Evolutionary conservation across 2,113 vertebrate genomes (phyloP).

Genomic region (Rattus rattus): DNA sequence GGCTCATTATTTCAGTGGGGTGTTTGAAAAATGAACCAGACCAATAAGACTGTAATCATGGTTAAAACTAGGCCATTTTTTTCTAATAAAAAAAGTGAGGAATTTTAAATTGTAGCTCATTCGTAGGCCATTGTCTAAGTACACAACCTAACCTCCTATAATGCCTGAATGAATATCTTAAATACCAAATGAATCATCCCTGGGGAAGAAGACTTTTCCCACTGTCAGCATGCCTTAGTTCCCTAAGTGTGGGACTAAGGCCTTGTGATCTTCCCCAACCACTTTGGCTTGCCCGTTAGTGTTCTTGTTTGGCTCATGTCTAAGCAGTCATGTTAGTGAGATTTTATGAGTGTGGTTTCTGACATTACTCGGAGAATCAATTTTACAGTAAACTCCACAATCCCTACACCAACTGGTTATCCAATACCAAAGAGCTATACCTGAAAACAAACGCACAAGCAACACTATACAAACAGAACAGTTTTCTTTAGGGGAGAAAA

Average conservation of each 20-base stretch:
- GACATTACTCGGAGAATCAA: not conserved
- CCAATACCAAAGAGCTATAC: not conserved
- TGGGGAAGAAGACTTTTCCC: not conserved
- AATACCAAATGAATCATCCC: not conserved
- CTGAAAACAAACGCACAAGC: not conserved
- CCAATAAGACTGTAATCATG: not conserved
- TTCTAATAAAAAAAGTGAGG: not conserved
- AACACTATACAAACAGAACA: not conserved
- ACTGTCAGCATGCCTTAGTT: not conserved
- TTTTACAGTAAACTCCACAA: not conserved
- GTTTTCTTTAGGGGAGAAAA: not conserved
- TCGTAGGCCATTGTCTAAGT: not conserved
- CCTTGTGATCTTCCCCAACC: not conserved
- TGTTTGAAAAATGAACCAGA: not conserved
- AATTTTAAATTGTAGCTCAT: not conserved
- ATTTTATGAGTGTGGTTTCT: not conserved
- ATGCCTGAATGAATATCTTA: not conserved
- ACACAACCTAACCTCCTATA: not conserved
- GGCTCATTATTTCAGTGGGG: not conserved
- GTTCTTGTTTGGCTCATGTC: too few species aligned
- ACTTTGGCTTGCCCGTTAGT: not conserved
- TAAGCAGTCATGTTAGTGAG: not conserved
- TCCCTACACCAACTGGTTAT: not conserved
- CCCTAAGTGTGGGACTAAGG: not conserved
- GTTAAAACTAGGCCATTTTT: slow-evolving; percentile 27